Base-by-base conservation (phyloP, 2,797 vertebrate species). In the Phoxinus dragarum region DNA sequence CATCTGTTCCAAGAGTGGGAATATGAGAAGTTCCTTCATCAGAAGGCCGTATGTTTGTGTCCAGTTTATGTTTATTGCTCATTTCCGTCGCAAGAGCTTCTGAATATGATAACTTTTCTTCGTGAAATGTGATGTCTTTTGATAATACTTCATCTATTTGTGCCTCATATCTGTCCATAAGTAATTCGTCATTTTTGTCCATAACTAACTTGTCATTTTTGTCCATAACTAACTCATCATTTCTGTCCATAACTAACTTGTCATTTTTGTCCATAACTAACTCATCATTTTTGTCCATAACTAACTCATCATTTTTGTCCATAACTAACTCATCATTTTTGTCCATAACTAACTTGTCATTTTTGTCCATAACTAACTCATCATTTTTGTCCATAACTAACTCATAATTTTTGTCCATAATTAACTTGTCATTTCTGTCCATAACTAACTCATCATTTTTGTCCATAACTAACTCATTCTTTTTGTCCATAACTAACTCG, bases 31-130 rank as follows among this genome's bases (percentile, higher is more conserved):
- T 17, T 61, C 52, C 23, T 80, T 68, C 77, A 67, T 82, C 19
- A 47, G 23, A 34, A 34, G 47, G 34, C 34, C 44, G 47, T 42
- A 36, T 64, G 14, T 68, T 74, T 68, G 38, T 38, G 54, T 64
- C 40, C 17, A 2, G 1, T 34, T 44, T 44, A 44, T 87, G 5
- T 61, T 84, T 31, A 34, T 66, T 42, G 34, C 73, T 67, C 8
- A 76, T 59, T 38, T 49, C 19, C 31, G 4, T 54, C 73, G 81
- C 67, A 74, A n/a, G 9, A 67, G 69, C 42, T 38, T 52, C 34
- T 47, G 17, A 36, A 80, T 71, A 23, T 36, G 59, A 66, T 31
- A 77, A 9, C 23, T 38, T 84, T 31, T 78, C 44, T 21, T 83
- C 21, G 40, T 84, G 11, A 27, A 64, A 49, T 67, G 31, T 59